Evolutionary conservation across 2,797 vertebrate species (phyloP), one percentile per base, ranked within the genome.

Genomic region (Atherinosoma microstoma): DNA sequence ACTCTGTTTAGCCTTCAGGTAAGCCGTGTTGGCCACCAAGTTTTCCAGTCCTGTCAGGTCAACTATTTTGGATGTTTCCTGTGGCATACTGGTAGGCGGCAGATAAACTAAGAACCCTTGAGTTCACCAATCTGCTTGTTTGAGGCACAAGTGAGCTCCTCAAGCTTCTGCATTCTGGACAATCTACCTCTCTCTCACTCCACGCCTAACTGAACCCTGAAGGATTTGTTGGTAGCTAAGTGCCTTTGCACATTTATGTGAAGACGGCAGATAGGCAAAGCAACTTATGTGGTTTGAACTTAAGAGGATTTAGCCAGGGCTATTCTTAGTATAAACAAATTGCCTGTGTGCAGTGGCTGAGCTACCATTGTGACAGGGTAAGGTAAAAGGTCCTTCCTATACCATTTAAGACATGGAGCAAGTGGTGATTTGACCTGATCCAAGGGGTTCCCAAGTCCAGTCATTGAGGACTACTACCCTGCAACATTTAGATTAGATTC

Each of bases 1-100:
- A 0, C 82, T 79, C 0, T 93, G 89, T 84, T 96, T 94, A 74
- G 95, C 97, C 78, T 93, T 94, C 67, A 97, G 93, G 81, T 96
- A 97, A 83, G 95, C 93, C 0, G 95, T 97, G 92, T 97, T 97
- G 85, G 95, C 95, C 78, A 97, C 96, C 85, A 97, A 90, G 83
- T 94, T 96, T 84, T 96, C 95, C 68, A 97, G 91, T 40, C 91
- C 95, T 75, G 92, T 90, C 92, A 95, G 89, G 82, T 97, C 96
- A 89, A 87, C 94, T 95, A 96, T 96, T 65, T 6, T 56, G 69
- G 71, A 78, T 54, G 71, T 34, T 18, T 64, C 64, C 64, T 78
- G 29, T 11, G 51, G 36, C 45, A 57, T 32, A 42, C 62, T 56
- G 60, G 73, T 0, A 34, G 62, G 75, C 45, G 64, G 68, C 63